Percentiles rank a stretch among this genome's conserved stretches.
These are phyloP conservation scores for Drosophila neocordata DNA, from an alignment of 1,140 invertebrate species.

Conservation along the genomic window DNA sequence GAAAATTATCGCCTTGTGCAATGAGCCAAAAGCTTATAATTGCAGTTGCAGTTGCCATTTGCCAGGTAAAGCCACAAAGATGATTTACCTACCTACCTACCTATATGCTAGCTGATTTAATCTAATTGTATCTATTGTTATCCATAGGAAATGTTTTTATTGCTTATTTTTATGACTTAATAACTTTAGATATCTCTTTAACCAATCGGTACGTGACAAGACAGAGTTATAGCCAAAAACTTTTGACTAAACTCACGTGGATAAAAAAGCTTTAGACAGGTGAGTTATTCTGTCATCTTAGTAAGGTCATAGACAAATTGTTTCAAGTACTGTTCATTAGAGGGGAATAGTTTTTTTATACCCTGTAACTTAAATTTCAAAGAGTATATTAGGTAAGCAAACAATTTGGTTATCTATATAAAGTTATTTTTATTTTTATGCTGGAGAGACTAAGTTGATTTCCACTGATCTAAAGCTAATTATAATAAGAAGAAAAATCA, in stretches of 20 bases:
- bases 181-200: background rate
- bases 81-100: background rate
- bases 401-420: too few species aligned
- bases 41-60: conserved; percentile 49
- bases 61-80: background rate
- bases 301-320: background rate
- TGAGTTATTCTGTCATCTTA: background rate
- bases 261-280: background rate
- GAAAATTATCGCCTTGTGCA: conserved; percentile 42
- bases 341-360: background rate
- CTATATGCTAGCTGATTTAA: background rate
- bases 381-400: too few species aligned
- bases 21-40: conserved; percentile 71
- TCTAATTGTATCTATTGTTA: background rate
- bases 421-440: too few species aligned
- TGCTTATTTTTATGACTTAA: background rate
- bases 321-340: background rate
- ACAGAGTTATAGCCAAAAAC: background rate
- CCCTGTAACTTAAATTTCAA: background rate
- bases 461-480: too few species aligned
- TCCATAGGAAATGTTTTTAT: background rate
- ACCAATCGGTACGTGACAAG: background rate
- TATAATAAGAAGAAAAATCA: too few species aligned
- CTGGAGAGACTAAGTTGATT: too few species aligned
- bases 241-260: background rate